phyloP scores from a whole-genome alignment of 2,888 invertebrate species.

The Oxyteleia sp. region DNA sequence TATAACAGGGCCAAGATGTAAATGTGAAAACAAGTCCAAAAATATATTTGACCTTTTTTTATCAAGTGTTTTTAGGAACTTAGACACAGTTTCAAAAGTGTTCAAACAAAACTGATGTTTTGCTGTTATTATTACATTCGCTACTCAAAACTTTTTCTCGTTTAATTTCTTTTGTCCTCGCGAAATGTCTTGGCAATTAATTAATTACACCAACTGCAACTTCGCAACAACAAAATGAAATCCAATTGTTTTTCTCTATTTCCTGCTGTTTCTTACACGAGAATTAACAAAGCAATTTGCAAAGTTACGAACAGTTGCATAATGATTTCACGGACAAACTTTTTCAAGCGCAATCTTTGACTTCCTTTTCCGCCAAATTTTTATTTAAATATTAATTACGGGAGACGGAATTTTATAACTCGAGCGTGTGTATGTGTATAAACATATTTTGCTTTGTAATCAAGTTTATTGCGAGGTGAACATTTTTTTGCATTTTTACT shows the following conservation, averaged over 20 bases:
- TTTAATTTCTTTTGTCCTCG: background rate
- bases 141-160: background rate
- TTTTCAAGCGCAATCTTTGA: background rate
- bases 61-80: too few relatives aligned
- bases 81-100: background rate
- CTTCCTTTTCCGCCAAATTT: background rate
- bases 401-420: background rate
- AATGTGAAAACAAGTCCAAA: too few relatives aligned
- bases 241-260: background rate
- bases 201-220: background rate
- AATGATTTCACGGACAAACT: conserved; percentile 6
- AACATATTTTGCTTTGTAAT: too few relatives aligned
- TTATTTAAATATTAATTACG: background rate
- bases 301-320: conserved; percentile 2
- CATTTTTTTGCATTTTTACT: conserved; percentile 17
- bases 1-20: too few relatives aligned
- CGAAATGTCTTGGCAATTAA: conserved; percentile 17
- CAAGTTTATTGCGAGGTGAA: background rate
- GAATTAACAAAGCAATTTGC: conserved; percentile 22
- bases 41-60: too few relatives aligned
- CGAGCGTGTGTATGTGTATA: background rate
- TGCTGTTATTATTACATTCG: background rate
- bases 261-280: conserved; percentile 1
- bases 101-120: background rate
- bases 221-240: conserved; percentile 5